A percentile compares a stretch with the other conserved stretches of the same genome.
Evolutionary conservation across 2,113 vertebrate species (phyloP).

Genomic region (Atherinomorus stipes): DNA sequence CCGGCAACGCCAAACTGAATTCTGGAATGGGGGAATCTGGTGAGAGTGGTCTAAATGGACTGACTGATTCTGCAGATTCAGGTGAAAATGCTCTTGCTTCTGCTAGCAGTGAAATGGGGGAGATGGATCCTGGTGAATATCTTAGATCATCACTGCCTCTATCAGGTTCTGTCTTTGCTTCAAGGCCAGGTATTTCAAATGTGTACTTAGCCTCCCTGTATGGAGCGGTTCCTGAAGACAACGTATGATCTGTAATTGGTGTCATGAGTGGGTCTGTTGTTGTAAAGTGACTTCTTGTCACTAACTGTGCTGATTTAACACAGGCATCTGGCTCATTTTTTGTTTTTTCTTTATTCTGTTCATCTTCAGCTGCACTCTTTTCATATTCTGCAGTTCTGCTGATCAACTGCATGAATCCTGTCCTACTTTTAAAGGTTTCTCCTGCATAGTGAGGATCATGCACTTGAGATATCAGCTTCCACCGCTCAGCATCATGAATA

Average conservation of each 20-base stretch:
- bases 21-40: slow-evolving; percentile 68
- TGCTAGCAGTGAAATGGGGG: slow-evolving; percentile 21
- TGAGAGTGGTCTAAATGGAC: slow-evolving; percentile 58
- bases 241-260: slow-evolving; percentile 11
- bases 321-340: neutral
- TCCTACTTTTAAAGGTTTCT: slow-evolving; percentile 68
- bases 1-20: slow-evolving; percentile 36
- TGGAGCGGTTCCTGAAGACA: neutral
- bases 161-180: slow-evolving; percentile 1
- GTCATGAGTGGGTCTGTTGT: neutral
- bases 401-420: slow-evolving; percentile 59
- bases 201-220: slow-evolving; percentile 32
- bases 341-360: slow-evolving; percentile 1
- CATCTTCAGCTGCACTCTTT: slow-evolving; percentile 4
- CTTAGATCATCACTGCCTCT: neutral
- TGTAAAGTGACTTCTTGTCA: neutral
- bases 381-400: slow-evolving; percentile 46
- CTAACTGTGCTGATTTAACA: neutral
- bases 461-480: slow-evolving; percentile 71
- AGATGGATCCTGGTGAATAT: slow-evolving; percentile 40
- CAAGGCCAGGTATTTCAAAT: slow-evolving; percentile 17
- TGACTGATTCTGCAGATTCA: slow-evolving; percentile 62
- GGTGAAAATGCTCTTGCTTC: slow-evolving; percentile 52
- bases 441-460: slow-evolving; percentile 74
- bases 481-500: slow-evolving; percentile 53